Evolutionary conservation across 1,140 invertebrate genomes (phyloP).

Genomic region (Apocrypta bakeri): DNA sequence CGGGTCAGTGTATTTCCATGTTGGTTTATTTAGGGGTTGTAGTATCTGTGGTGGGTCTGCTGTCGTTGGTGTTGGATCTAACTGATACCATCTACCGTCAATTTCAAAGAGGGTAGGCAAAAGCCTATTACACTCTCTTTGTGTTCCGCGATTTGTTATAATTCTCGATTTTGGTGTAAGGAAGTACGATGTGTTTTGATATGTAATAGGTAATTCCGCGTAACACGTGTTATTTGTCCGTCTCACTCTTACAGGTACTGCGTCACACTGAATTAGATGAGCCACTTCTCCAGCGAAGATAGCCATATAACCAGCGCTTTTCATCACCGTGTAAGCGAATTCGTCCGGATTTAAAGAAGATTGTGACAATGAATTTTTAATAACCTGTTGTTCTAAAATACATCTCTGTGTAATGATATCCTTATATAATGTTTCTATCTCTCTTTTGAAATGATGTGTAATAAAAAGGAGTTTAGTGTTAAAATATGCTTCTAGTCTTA

Average conservation of each 20-base stretch:
- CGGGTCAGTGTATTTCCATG: not conserved
- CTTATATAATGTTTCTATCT: constrained; percentile 43
- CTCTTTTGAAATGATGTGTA: constrained; percentile 43
- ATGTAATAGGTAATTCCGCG: constrained; percentile 36
- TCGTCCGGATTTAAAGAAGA: constrained; percentile 51
- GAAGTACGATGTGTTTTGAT: constrained; percentile 44
- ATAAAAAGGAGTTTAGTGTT: constrained; percentile 57
- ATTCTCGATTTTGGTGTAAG: constrained; percentile 49
- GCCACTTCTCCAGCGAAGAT: constrained; percentile 55
- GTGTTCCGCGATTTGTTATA: constrained; percentile 36
- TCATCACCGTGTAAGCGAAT: constrained; percentile 56
- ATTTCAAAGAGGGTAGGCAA: not conserved
- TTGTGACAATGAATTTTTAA: constrained; percentile 44
- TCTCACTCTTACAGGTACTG: constrained; percentile 42
- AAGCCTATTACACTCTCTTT: constrained; percentile 38
- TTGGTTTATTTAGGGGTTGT: constrained; percentile 8
- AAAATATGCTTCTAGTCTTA: constrained; percentile 45
- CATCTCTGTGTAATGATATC: constrained; percentile 51
- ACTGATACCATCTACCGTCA: not conserved
- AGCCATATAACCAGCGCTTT: constrained; percentile 54
- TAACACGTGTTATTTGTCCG: constrained; percentile 43
- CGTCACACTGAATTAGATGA: constrained; percentile 54
- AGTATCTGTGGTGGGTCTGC: not conserved
- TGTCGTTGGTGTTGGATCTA: not conserved
- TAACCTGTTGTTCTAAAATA: constrained; percentile 50